Evolutionary conservation across 2,113 vertebrate genomes (phyloP).

Genomic region (Condylura cristata): DNA sequence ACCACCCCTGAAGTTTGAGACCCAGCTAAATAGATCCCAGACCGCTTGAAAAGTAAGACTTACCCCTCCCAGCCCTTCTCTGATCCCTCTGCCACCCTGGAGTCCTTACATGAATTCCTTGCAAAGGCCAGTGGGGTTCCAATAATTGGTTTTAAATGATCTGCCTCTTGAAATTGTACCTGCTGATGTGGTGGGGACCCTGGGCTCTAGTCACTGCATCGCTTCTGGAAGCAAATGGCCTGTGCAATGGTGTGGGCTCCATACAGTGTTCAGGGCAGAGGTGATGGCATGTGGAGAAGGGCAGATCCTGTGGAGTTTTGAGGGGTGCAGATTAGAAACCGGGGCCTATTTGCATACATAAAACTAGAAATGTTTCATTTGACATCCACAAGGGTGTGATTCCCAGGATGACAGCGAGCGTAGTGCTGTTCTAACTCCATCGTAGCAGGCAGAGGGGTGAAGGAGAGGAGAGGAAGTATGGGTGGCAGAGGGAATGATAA

Average conservation of each 20-base stretch:
- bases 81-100: background rate
- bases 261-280: background rate
- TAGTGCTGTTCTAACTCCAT: accelerated
- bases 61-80: background rate
- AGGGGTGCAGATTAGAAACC: background rate
- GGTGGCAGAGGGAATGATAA: background rate
- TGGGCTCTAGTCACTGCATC: accelerated
- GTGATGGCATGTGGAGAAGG: background rate
- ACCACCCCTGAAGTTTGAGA: background rate
- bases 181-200: background rate
- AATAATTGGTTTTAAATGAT: conserved; percentile 57
- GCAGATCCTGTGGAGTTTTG: background rate
- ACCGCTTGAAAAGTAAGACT: conserved; percentile 31
- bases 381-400: background rate
- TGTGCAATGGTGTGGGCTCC: background rate
- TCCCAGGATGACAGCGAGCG: background rate
- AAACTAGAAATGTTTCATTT: background rate
- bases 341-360: background rate
- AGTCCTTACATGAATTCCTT: conserved; percentile 40
- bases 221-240: conserved; percentile 28
- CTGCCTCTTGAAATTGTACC: conserved; percentile 23
- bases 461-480: too few species aligned
- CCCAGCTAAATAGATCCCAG: conserved; percentile 54
- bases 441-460: background rate
- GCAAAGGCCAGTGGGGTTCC: background rate